These are phyloP conservation scores for Malacosoma neustria DNA, from an alignment of 2,888 invertebrate species.

Conservation along the genomic window DNA sequence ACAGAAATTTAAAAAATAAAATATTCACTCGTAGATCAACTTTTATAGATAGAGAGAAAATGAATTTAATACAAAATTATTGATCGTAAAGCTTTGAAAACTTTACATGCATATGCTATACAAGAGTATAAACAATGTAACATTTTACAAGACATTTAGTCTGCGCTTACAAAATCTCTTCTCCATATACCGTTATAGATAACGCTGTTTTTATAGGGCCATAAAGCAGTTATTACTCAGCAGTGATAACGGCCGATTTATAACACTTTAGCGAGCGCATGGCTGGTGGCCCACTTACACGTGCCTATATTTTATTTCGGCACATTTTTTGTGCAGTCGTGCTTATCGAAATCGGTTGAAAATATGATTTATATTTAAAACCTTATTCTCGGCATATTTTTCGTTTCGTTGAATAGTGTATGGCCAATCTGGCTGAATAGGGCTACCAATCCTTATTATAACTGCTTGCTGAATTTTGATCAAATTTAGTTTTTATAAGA, in stretches of 20 bases:
- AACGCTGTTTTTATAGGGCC: constrained; percentile 48
- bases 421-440: no score
- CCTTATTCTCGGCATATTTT: no score
- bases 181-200: constrained; percentile 33
- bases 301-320: constrained; percentile 24
- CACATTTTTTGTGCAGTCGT: constrained; percentile 16
- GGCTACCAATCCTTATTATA: no score
- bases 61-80: no score
- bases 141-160: constrained; percentile 18
- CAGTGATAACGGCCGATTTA: constrained; percentile 56
- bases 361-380: constrained; percentile 3
- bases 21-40: no score
- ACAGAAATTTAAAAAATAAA: no score
- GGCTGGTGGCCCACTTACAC: constrained; percentile 20
- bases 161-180: constrained; percentile 22
- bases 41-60: no score
- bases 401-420: no score
- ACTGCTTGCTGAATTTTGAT: no score
- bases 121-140: neutral
- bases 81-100: no score
- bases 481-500: no score
- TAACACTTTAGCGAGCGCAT: constrained; percentile 43
- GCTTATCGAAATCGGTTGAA: constrained; percentile 13
- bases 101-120: no score
- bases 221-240: constrained; percentile 57